Base-by-base conservation (phyloP, 2,797 vertebrate genomes). In the Myoxocephalus aenaeus region DNA sequence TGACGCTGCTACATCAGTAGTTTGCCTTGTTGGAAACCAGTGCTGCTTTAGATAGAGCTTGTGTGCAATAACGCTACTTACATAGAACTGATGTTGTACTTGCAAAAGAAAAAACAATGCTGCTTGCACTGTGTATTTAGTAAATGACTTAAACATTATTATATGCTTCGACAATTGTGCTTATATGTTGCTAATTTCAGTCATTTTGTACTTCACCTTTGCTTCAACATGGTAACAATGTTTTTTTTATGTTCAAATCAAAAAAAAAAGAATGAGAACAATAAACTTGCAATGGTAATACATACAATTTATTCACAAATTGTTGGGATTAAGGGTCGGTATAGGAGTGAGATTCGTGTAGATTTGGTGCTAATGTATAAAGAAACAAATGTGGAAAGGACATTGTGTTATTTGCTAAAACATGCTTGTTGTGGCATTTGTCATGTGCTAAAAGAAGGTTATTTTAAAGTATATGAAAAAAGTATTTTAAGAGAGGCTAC, bases 321-420 rank as follows among this genome's bases (percentile, higher is more conserved):
- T 63, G 38, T 72, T 57, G 18, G 46, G 42, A 73, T 70, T 56
- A 77, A 51, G 50, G 70, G 59, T 86, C 34, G 69, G 79, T 81
- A 34, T 34, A 69, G 18, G 62, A 73, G 64, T 79, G 74, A 87
- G 36, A 83, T 79, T 79, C 13, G 71, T 83, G 79, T 88, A 84
- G 82, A 90, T 89, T 85, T 90, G 92, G 91, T 93, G 92, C 89
- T 93, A 91, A 82, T 90, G 87, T 93, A 87, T 86, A 89, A 92
- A 93, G 64, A 85, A 79, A 77, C 51, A 82, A 70, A 63, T 34
- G 70, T 76, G 58, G 51, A 87, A 51, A 71, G 77, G 42, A 15
- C 6, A 15, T 54, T 79, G 22, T 62, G 62, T 77, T 50, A 71
- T 77, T 76, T 81, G 57, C 72, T 32, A 71, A 77, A 46, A 38